phyloP scores from a whole-genome alignment of 2,888 invertebrate genomes.

The Drosophila testacea region DNA sequence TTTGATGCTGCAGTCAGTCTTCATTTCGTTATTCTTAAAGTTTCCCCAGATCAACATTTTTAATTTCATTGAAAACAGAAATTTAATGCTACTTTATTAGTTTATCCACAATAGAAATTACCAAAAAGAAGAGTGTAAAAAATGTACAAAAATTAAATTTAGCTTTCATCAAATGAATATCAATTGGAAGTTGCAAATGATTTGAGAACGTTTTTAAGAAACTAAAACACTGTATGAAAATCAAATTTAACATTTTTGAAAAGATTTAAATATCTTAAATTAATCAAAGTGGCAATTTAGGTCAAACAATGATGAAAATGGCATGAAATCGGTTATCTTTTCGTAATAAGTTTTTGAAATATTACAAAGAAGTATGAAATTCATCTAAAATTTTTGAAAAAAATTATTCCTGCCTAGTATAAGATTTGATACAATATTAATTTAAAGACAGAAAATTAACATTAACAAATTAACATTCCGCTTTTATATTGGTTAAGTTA shows the following conservation, averaged over 20 bases:
- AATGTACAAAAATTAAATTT: too few relatives aligned
- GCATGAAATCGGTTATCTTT: neutral
- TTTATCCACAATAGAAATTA: neutral
- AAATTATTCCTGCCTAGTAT: too few relatives aligned
- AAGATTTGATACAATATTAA: neutral
- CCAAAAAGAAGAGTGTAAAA: too few relatives aligned
- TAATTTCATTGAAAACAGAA: neutral
- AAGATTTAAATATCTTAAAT: too few relatives aligned
- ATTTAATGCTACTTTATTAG: neutral
- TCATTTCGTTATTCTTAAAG: slow-evolving; percentile 29
- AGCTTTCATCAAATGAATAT: too few relatives aligned
- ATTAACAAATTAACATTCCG: neutral
- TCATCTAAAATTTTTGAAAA: neutral
- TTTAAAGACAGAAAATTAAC: neutral
- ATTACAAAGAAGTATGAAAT: neutral
- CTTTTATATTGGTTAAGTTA: neutral
- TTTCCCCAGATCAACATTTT: neutral
- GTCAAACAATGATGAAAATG: too few relatives aligned
- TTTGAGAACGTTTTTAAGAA: too few relatives aligned
- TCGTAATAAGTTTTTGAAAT: too few relatives aligned
- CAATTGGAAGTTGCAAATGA: too few relatives aligned
- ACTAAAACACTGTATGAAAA: too few relatives aligned
- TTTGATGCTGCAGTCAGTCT: slow-evolving; percentile 62
- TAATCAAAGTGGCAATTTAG: too few relatives aligned
- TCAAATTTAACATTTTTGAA: too few relatives aligned